A percentile compares a stretch with the other conserved stretches of the same genome.
These are phyloP conservation scores for Tinea trinotella DNA, from an alignment of 2,888 invertebrate species.

Conservation along the genomic window DNA sequence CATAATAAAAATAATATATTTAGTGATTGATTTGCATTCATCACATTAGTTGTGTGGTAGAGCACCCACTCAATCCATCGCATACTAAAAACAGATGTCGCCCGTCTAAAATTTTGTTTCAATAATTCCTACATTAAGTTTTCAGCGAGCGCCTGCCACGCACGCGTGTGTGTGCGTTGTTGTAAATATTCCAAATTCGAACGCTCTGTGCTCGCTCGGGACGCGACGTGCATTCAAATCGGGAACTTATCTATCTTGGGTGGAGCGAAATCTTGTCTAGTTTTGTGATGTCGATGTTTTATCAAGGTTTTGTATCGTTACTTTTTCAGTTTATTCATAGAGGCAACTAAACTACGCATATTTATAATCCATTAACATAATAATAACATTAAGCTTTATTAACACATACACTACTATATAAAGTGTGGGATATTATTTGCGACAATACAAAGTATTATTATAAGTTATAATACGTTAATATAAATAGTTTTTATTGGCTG, in stretches of 20 bases:
- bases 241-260: slow-evolving; percentile 33
- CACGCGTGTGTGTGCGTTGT: slow-evolving; percentile 3
- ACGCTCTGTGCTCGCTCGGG: slow-evolving; percentile 29
- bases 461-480: too few relatives aligned
- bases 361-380: not conserved
- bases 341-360: not conserved
- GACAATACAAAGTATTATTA: too few relatives aligned
- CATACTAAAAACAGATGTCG: slow-evolving; percentile 9
- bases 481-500: too few relatives aligned
- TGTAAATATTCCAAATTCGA: slow-evolving; percentile 26
- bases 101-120: slow-evolving; percentile 10
- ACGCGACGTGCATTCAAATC: slow-evolving; percentile 54
- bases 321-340: not conserved
- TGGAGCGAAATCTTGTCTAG: not conserved
- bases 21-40: too few relatives aligned
- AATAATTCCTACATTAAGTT: slow-evolving; percentile 18
- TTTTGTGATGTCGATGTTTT: slow-evolving; percentile 1
- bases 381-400: not conserved
- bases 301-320: slow-evolving; percentile 2
- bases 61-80: not conserved
- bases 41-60: too few relatives aligned
- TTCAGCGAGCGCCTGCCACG: slow-evolving; percentile 29
- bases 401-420: not conserved
- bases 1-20: too few relatives aligned
- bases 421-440: too few relatives aligned